Evolutionary conservation across 2,888 invertebrate species (phyloP).

Genomic region (Drosophila quinaria): DNA sequence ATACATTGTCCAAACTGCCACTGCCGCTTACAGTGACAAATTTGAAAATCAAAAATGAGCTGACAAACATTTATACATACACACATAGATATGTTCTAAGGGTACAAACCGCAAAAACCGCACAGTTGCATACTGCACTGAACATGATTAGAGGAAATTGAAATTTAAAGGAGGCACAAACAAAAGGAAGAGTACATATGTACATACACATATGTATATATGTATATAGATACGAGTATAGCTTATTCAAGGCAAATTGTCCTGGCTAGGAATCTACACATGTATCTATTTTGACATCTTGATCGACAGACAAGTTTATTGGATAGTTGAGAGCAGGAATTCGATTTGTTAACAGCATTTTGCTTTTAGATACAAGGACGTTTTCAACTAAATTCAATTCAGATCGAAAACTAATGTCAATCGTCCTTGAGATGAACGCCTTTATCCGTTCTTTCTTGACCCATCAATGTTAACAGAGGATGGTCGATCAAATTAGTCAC

Average conservation of each 20-base stretch:
- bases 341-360: not conserved
- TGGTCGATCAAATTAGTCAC: slow-evolving; percentile 12
- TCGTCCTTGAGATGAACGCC: not conserved
- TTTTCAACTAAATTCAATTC: not conserved
- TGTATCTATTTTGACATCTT: not conserved
- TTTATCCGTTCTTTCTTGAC: not conserved
- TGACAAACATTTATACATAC: slow-evolving; percentile 7
- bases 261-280: not conserved
- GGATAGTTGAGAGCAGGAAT: not conserved
- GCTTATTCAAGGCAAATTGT: not conserved
- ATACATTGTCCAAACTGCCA: slow-evolving; percentile 31
- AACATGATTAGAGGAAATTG: slow-evolving; percentile 39
- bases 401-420: not conserved
- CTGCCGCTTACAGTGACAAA: slow-evolving; percentile 38
- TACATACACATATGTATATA: too few species aligned
- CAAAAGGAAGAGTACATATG: not conserved
- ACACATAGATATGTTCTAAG: not conserved
- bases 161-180: slow-evolving; percentile 33
- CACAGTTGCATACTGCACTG: slow-evolving; percentile 54
- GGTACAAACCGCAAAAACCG: slow-evolving; percentile 61
- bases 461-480: not conserved
- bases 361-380: not conserved
- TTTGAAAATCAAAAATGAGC: slow-evolving; percentile 52
- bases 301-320: not conserved
- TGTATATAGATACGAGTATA: not conserved